Conservation (phyloP, 2,113 vertebrate genomes). For the Pimephales promelas region DNA sequence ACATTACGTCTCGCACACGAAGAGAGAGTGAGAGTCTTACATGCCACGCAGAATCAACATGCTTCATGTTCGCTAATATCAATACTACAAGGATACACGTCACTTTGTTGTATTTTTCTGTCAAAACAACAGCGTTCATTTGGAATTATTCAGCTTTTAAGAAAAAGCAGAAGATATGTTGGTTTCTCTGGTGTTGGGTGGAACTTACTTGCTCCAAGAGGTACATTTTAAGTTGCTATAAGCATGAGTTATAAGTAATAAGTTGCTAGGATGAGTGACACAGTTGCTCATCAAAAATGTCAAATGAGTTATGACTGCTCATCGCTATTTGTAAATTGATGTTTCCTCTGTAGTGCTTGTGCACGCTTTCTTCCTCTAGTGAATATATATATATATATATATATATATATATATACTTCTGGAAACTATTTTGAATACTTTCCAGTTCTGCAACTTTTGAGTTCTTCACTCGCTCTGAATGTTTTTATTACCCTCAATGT, state of each 20-base stretch:
- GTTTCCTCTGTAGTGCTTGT: neutral
- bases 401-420: neutral
- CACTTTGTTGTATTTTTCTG: no score
- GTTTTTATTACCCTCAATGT: neutral
- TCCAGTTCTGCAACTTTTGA: neutral
- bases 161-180: no score
- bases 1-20: no score
- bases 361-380: neutral
- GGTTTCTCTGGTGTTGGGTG: no score
- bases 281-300: neutral
- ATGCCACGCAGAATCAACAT: no score
- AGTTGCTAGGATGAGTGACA: neutral
- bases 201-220: neutral
- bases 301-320: neutral
- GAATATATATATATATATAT: neutral
- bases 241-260: no score
- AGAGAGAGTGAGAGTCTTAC: no score
- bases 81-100: no score
- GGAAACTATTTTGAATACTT: conserved; percentile 20
- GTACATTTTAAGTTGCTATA: neutral
- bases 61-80: no score
- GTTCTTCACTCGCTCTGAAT: neutral
- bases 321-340: neutral
- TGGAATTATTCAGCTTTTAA: no score
- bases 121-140: no score